These are phyloP conservation scores for Pharmacophagus antenor DNA, from an alignment of 2,888 invertebrate species.

Conservation along the genomic window DNA sequence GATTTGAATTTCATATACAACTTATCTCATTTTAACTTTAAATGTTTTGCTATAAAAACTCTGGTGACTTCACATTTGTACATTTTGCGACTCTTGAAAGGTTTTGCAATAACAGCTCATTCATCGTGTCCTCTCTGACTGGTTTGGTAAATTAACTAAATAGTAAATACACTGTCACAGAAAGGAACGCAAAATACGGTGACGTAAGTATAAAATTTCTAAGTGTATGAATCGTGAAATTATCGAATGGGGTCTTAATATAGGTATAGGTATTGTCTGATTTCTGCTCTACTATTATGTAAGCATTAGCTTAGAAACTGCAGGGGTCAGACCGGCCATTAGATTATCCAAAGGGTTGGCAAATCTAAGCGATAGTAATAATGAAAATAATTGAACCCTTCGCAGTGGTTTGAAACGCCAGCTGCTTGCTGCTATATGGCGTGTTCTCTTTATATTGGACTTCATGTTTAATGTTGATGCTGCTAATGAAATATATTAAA, in stretches of 20 bases:
- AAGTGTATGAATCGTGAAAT: slow-evolving; percentile 20
- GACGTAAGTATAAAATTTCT: slow-evolving; percentile 1
- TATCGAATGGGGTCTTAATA: slow-evolving; percentile 43
- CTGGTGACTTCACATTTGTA: background rate
- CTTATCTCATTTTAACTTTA: slow-evolving; percentile 26
- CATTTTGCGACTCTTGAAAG: background rate
- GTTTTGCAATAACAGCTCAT: background rate
- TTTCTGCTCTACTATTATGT: slow-evolving; percentile 35
- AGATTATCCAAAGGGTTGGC: slow-evolving; percentile 74
- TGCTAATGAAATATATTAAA: background rate
- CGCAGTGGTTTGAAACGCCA: slow-evolving; percentile 50
- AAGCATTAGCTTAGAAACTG: slow-evolving; percentile 48
- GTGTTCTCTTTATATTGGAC: background rate
- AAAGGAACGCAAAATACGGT: background rate
- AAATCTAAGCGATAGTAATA: slow-evolving; percentile 63
- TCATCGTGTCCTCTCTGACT: background rate
- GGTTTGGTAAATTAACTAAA: background rate
- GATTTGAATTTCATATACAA: slow-evolving; percentile 35
- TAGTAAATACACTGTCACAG: background rate
- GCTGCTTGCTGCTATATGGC: slow-evolving; percentile 47
- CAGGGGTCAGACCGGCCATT: slow-evolving; percentile 43
- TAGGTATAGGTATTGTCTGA: slow-evolving; percentile 42
- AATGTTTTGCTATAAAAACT: slow-evolving; percentile 1
- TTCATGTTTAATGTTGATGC: background rate
- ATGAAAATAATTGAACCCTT: slow-evolving; percentile 61